Conservation (phyloP, 2,888 invertebrate species). For the Auanema sp. region DNA sequence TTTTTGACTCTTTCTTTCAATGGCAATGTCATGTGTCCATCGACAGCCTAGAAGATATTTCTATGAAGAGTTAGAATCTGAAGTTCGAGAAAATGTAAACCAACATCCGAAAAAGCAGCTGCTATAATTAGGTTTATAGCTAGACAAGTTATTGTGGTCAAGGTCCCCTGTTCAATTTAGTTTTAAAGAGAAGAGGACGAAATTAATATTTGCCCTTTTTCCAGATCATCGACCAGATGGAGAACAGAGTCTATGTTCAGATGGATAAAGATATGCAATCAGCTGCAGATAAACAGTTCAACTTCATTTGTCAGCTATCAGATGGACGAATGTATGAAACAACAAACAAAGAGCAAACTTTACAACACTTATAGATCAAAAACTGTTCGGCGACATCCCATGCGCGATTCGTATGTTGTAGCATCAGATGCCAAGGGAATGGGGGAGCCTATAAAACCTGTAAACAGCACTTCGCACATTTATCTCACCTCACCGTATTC, state of each 20-base stretch:
- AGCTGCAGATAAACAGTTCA: conserved; percentile 56
- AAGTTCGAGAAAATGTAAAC: conserved; percentile 2
- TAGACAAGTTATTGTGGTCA: too few species aligned
- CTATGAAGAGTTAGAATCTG: background rate
- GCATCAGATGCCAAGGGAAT: conserved; percentile 2
- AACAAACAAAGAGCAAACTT: background rate
- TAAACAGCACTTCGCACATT: background rate
- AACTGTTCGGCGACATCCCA: conserved; percentile 14
- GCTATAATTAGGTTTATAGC: background rate
- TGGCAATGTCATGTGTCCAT: background rate
- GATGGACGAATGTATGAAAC: conserved; percentile 24
- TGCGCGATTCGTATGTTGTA: conserved; percentile 6
- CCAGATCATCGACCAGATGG: conserved; percentile 60
- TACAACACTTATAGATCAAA: conserved; percentile 4
- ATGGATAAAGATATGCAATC: conserved; percentile 63
- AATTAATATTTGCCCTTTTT: conserved; percentile 12
- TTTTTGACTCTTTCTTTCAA: background rate
- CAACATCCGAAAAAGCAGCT: background rate
- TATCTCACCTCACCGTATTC: background rate
- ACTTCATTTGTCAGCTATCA: conserved; percentile 60
- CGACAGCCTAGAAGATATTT: too few species aligned
- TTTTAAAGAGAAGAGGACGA: too few species aligned
- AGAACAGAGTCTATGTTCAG: conserved; percentile 63
- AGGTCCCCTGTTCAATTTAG: too few species aligned
- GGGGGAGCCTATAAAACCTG: background rate